These are phyloP conservation scores for Ophion obscuratus DNA, from an alignment of 2,888 invertebrate genomes.

Conservation along the genomic window DNA sequence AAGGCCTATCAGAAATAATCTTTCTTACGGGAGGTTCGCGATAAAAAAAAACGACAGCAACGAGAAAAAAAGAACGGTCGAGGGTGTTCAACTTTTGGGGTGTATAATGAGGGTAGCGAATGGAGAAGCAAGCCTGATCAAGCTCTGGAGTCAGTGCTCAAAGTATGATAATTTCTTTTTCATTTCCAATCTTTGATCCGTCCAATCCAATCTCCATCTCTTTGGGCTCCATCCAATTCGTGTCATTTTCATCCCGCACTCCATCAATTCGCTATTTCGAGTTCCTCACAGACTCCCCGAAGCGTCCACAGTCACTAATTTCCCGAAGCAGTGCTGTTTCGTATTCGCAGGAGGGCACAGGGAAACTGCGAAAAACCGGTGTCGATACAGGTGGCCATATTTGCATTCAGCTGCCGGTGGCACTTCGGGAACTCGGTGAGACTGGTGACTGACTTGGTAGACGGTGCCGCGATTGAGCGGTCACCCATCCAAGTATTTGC, in stretches of 20 bases:
- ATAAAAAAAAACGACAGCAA: constrained; percentile 11
- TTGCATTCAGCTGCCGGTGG: no score
- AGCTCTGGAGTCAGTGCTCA: background rate
- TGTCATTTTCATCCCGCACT: background rate
- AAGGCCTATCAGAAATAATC: constrained; percentile 59
- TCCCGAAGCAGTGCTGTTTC: no score
- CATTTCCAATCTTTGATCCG: background rate
- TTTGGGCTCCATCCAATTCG: background rate
- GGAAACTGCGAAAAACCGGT: background rate
- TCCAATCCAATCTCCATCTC: no score
- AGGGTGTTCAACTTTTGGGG: constrained; percentile 15
- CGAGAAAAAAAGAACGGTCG: background rate
- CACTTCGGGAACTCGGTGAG: no score
- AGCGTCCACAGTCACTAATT: no score
- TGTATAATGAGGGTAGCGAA: background rate
- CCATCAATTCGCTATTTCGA: background rate
- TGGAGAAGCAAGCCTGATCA: constrained; percentile 10
- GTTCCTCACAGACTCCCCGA: background rate
- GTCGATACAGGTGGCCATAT: no score
- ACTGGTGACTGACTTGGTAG: no score
- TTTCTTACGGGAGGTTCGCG: constrained; percentile 22
- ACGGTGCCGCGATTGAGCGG: background rate
- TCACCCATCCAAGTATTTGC: background rate
- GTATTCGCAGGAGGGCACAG: background rate
- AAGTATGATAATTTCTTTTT: constrained; percentile 27